Conservation (phyloP, 2,797 vertebrate genomes). For the Epinephelus coioides region DNA sequence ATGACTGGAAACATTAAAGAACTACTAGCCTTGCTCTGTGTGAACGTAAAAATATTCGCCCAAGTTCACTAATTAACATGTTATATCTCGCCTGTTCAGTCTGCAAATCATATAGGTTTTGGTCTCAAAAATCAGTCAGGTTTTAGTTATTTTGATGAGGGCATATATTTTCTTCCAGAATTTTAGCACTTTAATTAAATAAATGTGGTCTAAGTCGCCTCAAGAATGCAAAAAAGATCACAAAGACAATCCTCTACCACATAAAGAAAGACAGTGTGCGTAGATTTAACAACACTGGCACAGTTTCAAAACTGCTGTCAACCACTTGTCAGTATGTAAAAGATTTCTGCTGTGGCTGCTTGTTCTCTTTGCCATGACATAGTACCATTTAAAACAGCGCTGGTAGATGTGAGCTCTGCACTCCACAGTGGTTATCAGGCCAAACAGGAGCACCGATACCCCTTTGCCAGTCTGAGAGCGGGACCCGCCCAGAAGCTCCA, state of each 20-base stretch:
- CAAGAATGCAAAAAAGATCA: neutral
- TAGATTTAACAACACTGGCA: neutral
- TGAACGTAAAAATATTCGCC: too few species aligned
- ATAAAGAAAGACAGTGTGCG: neutral
- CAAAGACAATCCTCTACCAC: neutral
- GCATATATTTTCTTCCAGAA: neutral
- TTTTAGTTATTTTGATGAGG: too few species aligned
- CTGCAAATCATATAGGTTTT: too few species aligned
- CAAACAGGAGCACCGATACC: constrained; percentile 42
- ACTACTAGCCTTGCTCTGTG: too few species aligned
- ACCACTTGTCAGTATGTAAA: too few species aligned
- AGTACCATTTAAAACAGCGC: neutral
- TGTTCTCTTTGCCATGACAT: too few species aligned
- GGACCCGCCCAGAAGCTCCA: constrained; percentile 52
- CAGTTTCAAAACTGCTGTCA: too few species aligned
- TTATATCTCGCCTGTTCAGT: too few species aligned
- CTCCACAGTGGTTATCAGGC: constrained; percentile 61
- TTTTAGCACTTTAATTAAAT: neutral
- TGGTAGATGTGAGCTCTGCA: neutral
- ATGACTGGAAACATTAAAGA: too few species aligned
- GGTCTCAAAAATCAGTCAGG: too few species aligned
- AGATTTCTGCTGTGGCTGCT: too few species aligned
- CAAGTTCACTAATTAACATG: too few species aligned
- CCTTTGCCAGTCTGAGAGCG: constrained; percentile 24
- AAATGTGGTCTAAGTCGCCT: neutral